A percentile compares a stretch with the other conserved stretches of the same genome.
Conservation (phyloP, 2,113 vertebrate species). For the Vombatus ursinus region DNA sequence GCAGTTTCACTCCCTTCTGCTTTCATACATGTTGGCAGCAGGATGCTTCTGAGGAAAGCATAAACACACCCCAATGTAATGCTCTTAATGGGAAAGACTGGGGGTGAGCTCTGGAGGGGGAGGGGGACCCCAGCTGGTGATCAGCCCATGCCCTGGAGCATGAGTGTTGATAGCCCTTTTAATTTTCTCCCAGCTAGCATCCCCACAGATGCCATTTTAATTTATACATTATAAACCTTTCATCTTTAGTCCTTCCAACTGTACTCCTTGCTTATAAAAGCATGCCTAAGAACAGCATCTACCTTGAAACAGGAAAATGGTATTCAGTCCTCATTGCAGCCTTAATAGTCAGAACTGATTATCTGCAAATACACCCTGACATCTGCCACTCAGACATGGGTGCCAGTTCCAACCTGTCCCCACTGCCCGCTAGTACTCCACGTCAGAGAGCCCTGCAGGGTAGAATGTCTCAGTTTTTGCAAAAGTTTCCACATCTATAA, state of each 20-base stretch:
- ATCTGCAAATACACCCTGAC: background rate
- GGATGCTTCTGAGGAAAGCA: background rate
- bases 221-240: background rate
- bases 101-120: background rate
- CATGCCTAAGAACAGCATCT: background rate
- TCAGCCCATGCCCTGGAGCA: background rate
- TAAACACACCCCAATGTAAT: background rate
- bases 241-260: constrained; percentile 4
- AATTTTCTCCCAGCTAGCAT: constrained; percentile 1
- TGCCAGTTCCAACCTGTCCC: background rate
- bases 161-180: background rate
- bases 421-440: background rate
- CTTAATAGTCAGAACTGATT: background rate
- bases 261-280: background rate
- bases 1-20: background rate
- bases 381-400: background rate
- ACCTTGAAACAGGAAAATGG: background rate
- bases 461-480: background rate
- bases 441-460: background rate
- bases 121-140: background rate
- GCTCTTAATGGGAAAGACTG: background rate
- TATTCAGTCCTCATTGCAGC: background rate
- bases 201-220: background rate
- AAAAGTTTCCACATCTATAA: background rate
- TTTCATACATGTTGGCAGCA: background rate